Conservation (phyloP, 2,888 invertebrate genomes). For the Alloplasta piceator region DNA sequence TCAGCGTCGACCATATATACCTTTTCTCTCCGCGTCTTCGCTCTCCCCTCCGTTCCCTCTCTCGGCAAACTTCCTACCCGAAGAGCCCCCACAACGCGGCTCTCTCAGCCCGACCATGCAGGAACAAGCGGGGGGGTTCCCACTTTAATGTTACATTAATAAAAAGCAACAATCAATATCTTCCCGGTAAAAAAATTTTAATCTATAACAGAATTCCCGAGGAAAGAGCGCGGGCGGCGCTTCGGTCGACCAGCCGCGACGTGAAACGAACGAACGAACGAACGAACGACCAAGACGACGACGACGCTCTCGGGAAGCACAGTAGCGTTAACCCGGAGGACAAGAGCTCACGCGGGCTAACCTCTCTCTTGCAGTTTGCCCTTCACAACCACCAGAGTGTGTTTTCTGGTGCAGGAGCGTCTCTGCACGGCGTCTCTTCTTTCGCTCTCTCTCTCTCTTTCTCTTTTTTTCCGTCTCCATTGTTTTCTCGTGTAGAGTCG, state of each 20-base stretch:
- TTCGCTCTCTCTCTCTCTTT: slow-evolving; percentile 32
- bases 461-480: slow-evolving; percentile 35
- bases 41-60: slow-evolving; percentile 56
- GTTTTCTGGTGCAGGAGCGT: slow-evolving; percentile 34
- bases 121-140: slow-evolving; percentile 64
- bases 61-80: neutral
- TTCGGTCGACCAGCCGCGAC: slow-evolving; percentile 57
- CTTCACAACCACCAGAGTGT: slow-evolving; percentile 27
- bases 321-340: slow-evolving; percentile 16
- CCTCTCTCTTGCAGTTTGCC: slow-evolving; percentile 9
- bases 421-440: slow-evolving; percentile 28
- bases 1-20: neutral
- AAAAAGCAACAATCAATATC: slow-evolving; percentile 84
- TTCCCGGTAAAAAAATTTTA: slow-evolving; percentile 82
- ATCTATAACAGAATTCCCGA: slow-evolving; percentile 81
- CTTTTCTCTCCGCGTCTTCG: slow-evolving; percentile 59
- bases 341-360: neutral
- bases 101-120: slow-evolving; percentile 47
- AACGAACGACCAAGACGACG: slow-evolving; percentile 53
- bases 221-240: slow-evolving; percentile 68
- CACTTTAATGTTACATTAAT: slow-evolving; percentile 83
- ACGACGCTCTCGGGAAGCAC: slow-evolving; percentile 48
- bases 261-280: slow-evolving; percentile 41
- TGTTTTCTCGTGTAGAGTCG: neutral
- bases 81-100: slow-evolving; percentile 14